These are phyloP conservation scores for Zoanthus gigantus DNA, from an alignment of 92 coral and sea anemone genomes.

Conservation along the genomic window DNA sequence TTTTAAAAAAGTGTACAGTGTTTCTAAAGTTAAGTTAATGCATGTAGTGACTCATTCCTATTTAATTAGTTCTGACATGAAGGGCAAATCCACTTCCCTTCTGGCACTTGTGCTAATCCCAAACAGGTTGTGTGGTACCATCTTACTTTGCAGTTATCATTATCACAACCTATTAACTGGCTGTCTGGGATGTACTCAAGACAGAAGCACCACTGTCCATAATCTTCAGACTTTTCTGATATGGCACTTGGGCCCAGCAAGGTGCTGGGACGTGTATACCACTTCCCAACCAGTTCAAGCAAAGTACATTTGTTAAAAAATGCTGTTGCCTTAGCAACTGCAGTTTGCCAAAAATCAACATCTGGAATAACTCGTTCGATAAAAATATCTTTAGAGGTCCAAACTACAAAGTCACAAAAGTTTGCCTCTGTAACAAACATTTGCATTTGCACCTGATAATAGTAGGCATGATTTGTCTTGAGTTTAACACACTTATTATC, in stretches of 20 bases:
- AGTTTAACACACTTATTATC: conserved; percentile 4
- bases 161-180: conserved; percentile 66
- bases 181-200: too few species aligned
- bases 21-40: too few species aligned
- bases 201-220: conserved; percentile 41
- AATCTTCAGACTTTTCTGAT: conserved; percentile 1
- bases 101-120: conserved; percentile 38
- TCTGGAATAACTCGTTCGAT: conserved; percentile 14
- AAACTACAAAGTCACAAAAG: conserved; percentile 17
- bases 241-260: neutral
- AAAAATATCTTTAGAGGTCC: conserved; percentile 13
- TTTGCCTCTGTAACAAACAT: conserved; percentile 17
- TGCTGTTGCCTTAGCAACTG: neutral
- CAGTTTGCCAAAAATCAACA: neutral
- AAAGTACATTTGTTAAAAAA: neutral
- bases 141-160: conserved; percentile 34
- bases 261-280: conserved; percentile 13
- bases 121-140: conserved; percentile 69
- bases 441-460: conserved; percentile 29
- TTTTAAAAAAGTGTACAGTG: too few species aligned
- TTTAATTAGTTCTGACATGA: conserved; percentile 16
- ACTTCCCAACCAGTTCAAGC: conserved; percentile 25
- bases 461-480: conserved; percentile 28
- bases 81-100: conserved; percentile 47
- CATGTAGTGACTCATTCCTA: neutral